Evolutionary conservation across 1,140 invertebrate species (phyloP), one percentile per base, ranked within the genome.

Genomic region (Mercenaria mercenaria): DNA sequence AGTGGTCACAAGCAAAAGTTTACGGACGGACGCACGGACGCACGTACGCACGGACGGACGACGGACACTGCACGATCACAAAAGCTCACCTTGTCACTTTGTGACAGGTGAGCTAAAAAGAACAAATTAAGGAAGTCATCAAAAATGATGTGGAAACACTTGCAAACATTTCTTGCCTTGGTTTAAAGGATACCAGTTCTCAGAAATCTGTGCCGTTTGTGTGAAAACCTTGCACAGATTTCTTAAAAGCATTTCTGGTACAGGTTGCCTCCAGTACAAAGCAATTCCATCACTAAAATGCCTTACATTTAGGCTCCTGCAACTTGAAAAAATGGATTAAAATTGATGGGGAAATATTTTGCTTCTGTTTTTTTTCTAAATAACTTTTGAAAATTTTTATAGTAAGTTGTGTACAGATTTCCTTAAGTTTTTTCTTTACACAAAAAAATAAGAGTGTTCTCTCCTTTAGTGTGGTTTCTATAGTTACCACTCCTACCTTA

Each of bases 401-500:
- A 8, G 6, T 3, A 56, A 56, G 4, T 23, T 15, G 23, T n/a
- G 6, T 11, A n/a, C 52, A 11, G 10, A 56, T 15, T 56, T n/a
- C 23, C 11, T n/a, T 56, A 56, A 56, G 3, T 15, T 56, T 4
- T 56, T n/a, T 15, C 52, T 56, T 56, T 56, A 56, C 2, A n/a
- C 23, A 23, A 11, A 56, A 56, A 20, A 56, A 20, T 3, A 56
- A 20, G 34, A 20, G 10, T 72, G 10, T n/a, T 34, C 64, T 18
- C 29, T 37, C 23, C 34, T 0, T 81, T 37, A 61, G 10, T 37
- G 37, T 39, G 34, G 79, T 64, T 81, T 81, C 79, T 64, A 81
- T 23, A 69, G 81, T 64, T 26, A 84, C 85, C 88, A 76, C 85
- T 96, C 96, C 95, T 98, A 99, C 99, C 98, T 99, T 99, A 18